phyloP scores from a whole-genome alignment of 2,113 vertebrate genomes.

The Marmota flaviventris region DNA sequence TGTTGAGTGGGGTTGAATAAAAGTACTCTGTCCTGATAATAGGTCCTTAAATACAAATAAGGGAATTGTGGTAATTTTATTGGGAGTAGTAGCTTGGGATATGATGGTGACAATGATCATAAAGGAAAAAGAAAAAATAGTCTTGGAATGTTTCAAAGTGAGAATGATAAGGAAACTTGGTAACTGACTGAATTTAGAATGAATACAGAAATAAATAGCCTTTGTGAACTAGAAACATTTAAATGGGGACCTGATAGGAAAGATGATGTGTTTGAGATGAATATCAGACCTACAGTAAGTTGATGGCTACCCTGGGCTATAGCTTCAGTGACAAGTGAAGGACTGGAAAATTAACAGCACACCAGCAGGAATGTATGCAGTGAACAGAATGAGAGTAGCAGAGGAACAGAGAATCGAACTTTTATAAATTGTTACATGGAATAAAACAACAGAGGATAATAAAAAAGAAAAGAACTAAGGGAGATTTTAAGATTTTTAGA shows the following conservation, averaged over 20 bases:
- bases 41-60: background rate
- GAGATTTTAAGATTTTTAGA: background rate
- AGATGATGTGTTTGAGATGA: background rate
- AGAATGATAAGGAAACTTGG: background rate
- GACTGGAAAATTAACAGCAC: background rate
- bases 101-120: background rate
- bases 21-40: background rate
- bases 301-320: background rate
- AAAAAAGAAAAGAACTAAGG: conserved; percentile 15
- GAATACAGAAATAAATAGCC: background rate
- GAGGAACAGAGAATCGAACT: conserved; percentile 18
- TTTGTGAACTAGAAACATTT: conserved; percentile 22
- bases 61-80: background rate
- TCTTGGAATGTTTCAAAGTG: background rate
- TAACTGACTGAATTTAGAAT: conserved; percentile 32
- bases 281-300: background rate
- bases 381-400: background rate
- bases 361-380: background rate
- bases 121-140: background rate
- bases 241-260: background rate
- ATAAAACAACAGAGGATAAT: background rate
- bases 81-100: conserved; percentile 14
- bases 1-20: background rate
- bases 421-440: background rate
- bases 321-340: background rate